Evolutionary conservation across 1,140 invertebrate genomes (phyloP).

Genomic region (Eciton burchellii): DNA sequence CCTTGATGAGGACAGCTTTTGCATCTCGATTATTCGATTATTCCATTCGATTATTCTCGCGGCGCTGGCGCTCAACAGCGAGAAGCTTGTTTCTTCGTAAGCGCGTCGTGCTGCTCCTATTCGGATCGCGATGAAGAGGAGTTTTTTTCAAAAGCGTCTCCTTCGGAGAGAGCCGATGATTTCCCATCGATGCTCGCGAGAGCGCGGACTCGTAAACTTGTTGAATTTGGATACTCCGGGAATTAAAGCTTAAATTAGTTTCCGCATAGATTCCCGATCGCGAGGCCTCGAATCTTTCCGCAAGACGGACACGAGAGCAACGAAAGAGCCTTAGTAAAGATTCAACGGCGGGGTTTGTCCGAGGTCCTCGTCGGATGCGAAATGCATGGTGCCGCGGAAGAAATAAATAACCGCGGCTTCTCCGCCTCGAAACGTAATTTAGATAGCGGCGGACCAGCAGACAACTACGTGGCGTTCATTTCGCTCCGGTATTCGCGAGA

Average conservation of each 20-base stretch:
- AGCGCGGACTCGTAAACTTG: not conserved
- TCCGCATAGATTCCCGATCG: conserved; percentile 26
- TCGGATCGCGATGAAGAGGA: not conserved
- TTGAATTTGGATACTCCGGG: not conserved
- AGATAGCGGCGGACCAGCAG: conserved; percentile 74
- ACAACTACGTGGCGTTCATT: conserved; percentile 69
- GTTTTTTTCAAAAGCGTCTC: not conserved
- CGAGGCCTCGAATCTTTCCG: conserved; percentile 21
- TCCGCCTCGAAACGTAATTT: conserved; percentile 78
- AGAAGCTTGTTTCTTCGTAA: too few relatives aligned
- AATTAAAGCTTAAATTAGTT: conserved; percentile 26
- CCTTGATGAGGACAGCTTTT: too few relatives aligned
- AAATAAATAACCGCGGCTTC: conserved; percentile 78
- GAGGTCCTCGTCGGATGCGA: conserved; percentile 77
- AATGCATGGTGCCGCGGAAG: conserved; percentile 80
- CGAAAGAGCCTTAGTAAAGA: conserved; percentile 56
- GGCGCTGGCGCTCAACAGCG: too few relatives aligned
- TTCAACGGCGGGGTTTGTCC: conserved; percentile 59
- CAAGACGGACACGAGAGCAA: conserved; percentile 51
- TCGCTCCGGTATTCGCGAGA: conserved; percentile 73
- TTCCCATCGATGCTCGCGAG: not conserved
- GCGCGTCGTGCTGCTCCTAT: too few relatives aligned
- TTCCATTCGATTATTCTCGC: too few relatives aligned
- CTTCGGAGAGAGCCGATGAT: not conserved
- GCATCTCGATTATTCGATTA: too few relatives aligned